A percentile compares a stretch with the other conserved stretches of the same genome.
Conservation (phyloP, 2,888 invertebrate genomes). For the Rotaria macrura region DNA sequence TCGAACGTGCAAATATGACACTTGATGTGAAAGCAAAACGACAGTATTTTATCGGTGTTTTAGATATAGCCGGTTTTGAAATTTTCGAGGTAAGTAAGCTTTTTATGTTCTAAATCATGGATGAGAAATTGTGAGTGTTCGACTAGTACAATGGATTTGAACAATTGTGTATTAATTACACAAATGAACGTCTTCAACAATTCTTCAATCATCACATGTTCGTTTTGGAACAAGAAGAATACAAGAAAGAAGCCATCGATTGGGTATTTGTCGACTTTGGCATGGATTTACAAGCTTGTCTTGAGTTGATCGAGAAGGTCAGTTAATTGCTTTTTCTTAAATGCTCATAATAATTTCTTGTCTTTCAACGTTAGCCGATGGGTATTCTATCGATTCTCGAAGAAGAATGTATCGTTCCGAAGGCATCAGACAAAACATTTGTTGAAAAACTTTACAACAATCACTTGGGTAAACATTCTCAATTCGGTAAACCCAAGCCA, state of each 20-base stretch:
- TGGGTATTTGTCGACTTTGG: constrained; percentile 95
- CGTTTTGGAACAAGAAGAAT: constrained; percentile 90
- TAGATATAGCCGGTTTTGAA: constrained; percentile 99
- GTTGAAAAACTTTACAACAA: constrained; percentile 95
- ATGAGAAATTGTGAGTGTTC: not conserved
- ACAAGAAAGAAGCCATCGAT: constrained; percentile 81
- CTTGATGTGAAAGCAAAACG: constrained; percentile 95
- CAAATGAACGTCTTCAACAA: constrained; percentile 91
- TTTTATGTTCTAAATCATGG: not conserved
- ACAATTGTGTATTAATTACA: constrained; percentile 95
- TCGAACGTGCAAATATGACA: constrained; percentile 98
- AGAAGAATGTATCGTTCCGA: constrained; percentile 99
- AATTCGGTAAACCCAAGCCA: constrained; percentile 81
- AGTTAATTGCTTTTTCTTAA: not conserved
- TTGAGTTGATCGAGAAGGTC: constrained; percentile 61
- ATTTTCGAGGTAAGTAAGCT: constrained; percentile 69
- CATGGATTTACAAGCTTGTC: constrained; percentile 87
- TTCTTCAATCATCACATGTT: constrained; percentile 98
- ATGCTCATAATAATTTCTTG: not conserved
- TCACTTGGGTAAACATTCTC: constrained; percentile 95
- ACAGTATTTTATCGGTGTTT: constrained; percentile 97
- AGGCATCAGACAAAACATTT: constrained; percentile 95
- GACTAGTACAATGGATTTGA: constrained; percentile 86
- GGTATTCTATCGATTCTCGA: constrained; percentile 99
- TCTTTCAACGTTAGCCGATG: constrained; percentile 73